phyloP scores from a whole-genome alignment of 1,140 invertebrate genomes.

The Apis dorsata region DNA sequence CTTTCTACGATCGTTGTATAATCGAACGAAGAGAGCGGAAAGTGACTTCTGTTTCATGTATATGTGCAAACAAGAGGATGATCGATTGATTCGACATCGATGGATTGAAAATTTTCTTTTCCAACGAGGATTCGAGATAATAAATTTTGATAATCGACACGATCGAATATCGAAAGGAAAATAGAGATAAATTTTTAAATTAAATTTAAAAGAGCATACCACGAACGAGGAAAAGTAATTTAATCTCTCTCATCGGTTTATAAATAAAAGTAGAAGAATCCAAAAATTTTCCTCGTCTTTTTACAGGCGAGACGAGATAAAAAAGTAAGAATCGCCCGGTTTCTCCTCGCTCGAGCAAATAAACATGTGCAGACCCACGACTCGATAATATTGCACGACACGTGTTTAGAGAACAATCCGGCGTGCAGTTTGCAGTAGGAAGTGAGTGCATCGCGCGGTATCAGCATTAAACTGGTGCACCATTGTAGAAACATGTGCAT shows the following conservation, averaged over 20 bases:
- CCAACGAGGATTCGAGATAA: too few species aligned
- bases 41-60: slow-evolving; percentile 12
- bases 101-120: too few species aligned
- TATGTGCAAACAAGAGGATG: not conserved
- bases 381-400: slow-evolving; percentile 52
- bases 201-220: too few species aligned
- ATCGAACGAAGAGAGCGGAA: not conserved
- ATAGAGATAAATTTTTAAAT: too few species aligned
- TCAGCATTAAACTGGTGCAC: slow-evolving; percentile 52
- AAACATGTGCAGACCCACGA: slow-evolving; percentile 52
- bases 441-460: slow-evolving; percentile 45
- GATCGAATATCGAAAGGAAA: too few species aligned
- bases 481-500: slow-evolving; percentile 50
- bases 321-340: not conserved
- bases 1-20: slow-evolving; percentile 30
- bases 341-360: slow-evolving; percentile 11
- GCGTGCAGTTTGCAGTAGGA: slow-evolving; percentile 41
- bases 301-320: not conserved
- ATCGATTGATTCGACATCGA: slow-evolving; percentile 1
- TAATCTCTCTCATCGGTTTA: too few species aligned
- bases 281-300: too few species aligned
- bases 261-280: too few species aligned
- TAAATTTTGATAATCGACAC: too few species aligned
- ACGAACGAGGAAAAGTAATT: too few species aligned
- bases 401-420: slow-evolving; percentile 49